A percentile compares a stretch with the other conserved stretches of the same genome.
phyloP scores from a whole-genome alignment of 2,113 vertebrate species.

The Gambusia affinis region DNA sequence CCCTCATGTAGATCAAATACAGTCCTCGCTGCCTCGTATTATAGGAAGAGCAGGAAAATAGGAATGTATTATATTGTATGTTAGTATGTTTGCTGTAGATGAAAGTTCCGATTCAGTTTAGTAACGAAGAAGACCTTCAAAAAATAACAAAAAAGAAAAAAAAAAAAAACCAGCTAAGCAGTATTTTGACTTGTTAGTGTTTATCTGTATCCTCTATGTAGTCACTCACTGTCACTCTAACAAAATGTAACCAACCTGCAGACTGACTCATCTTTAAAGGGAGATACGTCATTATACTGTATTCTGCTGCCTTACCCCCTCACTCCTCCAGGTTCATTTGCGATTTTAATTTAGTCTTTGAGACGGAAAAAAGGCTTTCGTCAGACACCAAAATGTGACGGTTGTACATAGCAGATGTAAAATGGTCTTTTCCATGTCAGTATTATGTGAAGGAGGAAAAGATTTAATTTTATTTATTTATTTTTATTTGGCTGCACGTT shows the following conservation, averaged over 20 bases:
- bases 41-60: constrained; percentile 66
- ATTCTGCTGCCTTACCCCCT: constrained; percentile 79
- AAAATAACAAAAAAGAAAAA: constrained; percentile 39
- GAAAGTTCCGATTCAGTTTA: constrained; percentile 73
- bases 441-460: constrained; percentile 54
- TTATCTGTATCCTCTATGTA: constrained; percentile 79
- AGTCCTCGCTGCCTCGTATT: constrained; percentile 64
- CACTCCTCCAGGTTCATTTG: constrained; percentile 45
- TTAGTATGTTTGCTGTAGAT: constrained; percentile 79
- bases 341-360: constrained; percentile 29
- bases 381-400: constrained; percentile 37
- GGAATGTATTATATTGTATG: constrained; percentile 84
- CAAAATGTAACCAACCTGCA: constrained; percentile 73
- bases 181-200: constrained; percentile 80
- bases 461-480: not conserved
- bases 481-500: constrained; percentile 11
- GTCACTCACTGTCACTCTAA: constrained; percentile 76
- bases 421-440: constrained; percentile 66
- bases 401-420: constrained; percentile 71
- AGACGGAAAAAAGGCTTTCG: constrained; percentile 31
- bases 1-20: constrained; percentile 70
- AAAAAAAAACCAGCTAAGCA: constrained; percentile 64
- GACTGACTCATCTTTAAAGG: constrained; percentile 69
- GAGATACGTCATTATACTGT: constrained; percentile 67
- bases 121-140: constrained; percentile 66